Evolutionary conservation across 37 sponge, comb jelly and placozoan species (phyloP).

Genomic region (Halisarca cf. caerulea): DNA sequence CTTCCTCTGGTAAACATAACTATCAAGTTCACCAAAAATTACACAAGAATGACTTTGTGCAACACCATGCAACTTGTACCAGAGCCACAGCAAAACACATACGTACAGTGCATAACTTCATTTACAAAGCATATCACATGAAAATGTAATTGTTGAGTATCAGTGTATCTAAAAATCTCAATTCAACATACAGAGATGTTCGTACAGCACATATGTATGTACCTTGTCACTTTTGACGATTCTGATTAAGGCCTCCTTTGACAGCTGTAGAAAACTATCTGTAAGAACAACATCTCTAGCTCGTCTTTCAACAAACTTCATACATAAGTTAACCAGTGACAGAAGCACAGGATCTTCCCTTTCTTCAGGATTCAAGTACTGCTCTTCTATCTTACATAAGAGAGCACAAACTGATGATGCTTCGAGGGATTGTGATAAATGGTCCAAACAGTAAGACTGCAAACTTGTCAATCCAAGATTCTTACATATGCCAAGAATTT

Average conservation of each 20-base stretch:
- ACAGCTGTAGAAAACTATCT: constrained; percentile 40
- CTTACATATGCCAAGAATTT: neutral
- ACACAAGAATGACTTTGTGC: too few relatives aligned
- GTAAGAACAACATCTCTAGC: constrained; percentile 51
- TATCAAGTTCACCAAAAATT: neutral
- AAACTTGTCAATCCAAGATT: constrained; percentile 54
- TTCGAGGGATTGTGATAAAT: constrained; percentile 28
- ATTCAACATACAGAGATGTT: too few relatives aligned
- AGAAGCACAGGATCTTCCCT: neutral
- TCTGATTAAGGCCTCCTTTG: constrained; percentile 40
- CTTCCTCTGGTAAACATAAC: constrained; percentile 52
- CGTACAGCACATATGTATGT: neutral
- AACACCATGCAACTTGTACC: too few relatives aligned
- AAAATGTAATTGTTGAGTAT: too few relatives aligned
- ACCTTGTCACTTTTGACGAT: constrained; percentile 64
- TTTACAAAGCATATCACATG: too few relatives aligned
- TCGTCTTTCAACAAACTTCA: constrained; percentile 48
- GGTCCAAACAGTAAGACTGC: constrained; percentile 32
- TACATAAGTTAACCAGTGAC: constrained; percentile 44
- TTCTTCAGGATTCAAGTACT: neutral
- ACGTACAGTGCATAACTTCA: too few relatives aligned
- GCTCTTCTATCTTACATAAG: neutral
- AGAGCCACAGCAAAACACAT: too few relatives aligned
- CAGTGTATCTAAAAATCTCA: too few relatives aligned
- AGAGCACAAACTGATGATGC: constrained; percentile 45